Evolutionary conservation across 2,888 invertebrate species (phyloP).

Genomic region (Drosophila aldrichi): DNA sequence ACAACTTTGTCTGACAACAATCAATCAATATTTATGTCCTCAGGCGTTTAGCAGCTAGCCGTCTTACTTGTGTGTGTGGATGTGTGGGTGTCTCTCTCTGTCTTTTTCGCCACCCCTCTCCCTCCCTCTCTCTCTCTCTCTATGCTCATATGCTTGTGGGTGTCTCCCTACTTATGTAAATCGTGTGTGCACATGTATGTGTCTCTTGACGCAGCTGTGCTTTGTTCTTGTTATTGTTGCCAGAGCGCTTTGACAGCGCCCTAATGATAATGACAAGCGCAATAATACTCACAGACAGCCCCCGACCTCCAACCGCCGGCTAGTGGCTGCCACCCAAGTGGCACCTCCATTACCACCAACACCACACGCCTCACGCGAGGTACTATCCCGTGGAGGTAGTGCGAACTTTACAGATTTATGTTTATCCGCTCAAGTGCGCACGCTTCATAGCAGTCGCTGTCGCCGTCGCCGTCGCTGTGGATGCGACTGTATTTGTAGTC

Average conservation of each 20-base stretch:
- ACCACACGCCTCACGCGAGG: constrained; percentile 24
- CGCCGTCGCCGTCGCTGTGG: not conserved
- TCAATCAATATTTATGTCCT: constrained; percentile 80
- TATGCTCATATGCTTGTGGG: not conserved
- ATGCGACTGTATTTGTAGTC: constrained; percentile 8
- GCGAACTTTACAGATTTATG: constrained; percentile 75
- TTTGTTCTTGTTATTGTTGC: constrained; percentile 46
- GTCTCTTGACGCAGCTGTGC: constrained; percentile 53
- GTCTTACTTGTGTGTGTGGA: constrained; percentile 42
- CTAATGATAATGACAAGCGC: constrained; percentile 79
- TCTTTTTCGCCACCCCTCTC: not conserved
- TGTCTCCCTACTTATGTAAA: constrained; percentile 24
- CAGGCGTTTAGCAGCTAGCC: constrained; percentile 61
- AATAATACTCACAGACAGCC: constrained; percentile 65
- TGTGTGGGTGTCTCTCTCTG: not conserved
- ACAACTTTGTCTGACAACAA: constrained; percentile 70
- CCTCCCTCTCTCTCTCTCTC: not conserved
- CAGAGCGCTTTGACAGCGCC: constrained; percentile 43
- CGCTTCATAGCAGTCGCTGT: constrained; percentile 27
- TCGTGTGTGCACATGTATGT: constrained; percentile 16
- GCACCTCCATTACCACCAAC: not conserved
- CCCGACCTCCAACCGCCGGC: not conserved
- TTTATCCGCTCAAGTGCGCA: constrained; percentile 71
- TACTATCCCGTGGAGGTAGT: constrained; percentile 34
- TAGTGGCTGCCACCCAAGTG: not conserved